Percentiles rank a stretch among this genome's conserved stretches.
Conservation (phyloP, 2,888 invertebrate genomes). For the Drosophila tripunctata region DNA sequence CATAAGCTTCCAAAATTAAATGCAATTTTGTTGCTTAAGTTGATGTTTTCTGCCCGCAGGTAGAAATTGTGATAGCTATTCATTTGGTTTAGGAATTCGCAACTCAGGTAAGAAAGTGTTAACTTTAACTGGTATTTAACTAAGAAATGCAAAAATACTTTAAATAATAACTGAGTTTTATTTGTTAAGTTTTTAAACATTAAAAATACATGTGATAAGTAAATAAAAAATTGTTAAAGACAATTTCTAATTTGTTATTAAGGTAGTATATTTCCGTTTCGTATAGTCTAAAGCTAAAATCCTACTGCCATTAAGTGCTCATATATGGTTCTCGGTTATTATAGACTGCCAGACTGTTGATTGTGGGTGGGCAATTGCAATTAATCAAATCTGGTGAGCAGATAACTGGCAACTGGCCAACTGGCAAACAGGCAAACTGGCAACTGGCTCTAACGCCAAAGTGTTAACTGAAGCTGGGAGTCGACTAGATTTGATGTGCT, state of each 20-base stretch:
- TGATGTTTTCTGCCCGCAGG: neutral
- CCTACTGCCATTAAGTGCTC: neutral
- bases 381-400: slow-evolving; percentile 67
- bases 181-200: no score
- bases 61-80: neutral
- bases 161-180: no score
- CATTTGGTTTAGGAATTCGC: no score
- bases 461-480: slow-evolving; percentile 13
- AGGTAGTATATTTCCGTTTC: neutral
- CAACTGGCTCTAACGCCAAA: slow-evolving; percentile 5
- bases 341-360: slow-evolving; percentile 48
- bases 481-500: slow-evolving; percentile 48
- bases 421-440: slow-evolving; percentile 21
- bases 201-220: no score
- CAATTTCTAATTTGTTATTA: neutral
- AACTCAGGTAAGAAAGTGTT: neutral
- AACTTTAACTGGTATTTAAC: neutral
- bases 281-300: neutral
- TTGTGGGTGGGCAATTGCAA: slow-evolving; percentile 64
- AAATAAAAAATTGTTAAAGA: no score
- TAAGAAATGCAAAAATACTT: no score
- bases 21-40: slow-evolving; percentile 8
- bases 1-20: neutral
- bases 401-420: slow-evolving; percentile 44
- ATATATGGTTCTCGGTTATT: slow-evolving; percentile 36